These are phyloP conservation scores for Chrysotoxum bicinctum DNA, from an alignment of 2,888 invertebrate species.

Conservation along the genomic window DNA sequence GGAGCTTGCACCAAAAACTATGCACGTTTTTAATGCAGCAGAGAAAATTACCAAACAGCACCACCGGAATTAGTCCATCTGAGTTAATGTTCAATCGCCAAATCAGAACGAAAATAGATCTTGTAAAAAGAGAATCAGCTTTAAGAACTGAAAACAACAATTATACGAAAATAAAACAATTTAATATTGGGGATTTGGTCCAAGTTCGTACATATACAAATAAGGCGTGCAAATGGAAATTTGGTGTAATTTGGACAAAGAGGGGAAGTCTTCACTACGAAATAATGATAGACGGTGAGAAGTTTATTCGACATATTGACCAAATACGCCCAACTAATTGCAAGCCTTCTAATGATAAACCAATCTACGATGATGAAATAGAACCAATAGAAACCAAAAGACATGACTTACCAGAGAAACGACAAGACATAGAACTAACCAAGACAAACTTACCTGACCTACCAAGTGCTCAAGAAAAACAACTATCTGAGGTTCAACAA, in stretches of 20 bases:
- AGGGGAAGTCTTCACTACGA: conserved; percentile 2
- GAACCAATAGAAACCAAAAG: neutral
- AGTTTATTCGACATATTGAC: neutral
- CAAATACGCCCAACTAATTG: neutral
- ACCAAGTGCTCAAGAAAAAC: neutral
- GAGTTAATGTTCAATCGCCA: neutral
- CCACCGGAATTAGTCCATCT: neutral
- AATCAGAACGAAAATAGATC: neutral
- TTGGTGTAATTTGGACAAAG: neutral
- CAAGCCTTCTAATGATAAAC: neutral
- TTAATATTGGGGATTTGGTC: neutral
- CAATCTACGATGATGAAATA: neutral
- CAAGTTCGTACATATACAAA: conserved; percentile 9
- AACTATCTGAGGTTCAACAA: neutral
- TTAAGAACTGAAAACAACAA: neutral
- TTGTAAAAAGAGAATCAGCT: neutral
- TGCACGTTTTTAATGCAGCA: neutral
- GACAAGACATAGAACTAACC: neutral
- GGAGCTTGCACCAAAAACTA: neutral
- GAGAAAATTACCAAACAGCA: neutral
- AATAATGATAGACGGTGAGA: neutral
- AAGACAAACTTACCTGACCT: neutral
- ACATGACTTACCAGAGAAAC: neutral
- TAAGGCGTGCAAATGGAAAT: conserved; percentile 32
- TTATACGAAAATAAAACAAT: neutral